Base-by-base conservation (phyloP, 2,113 vertebrate species). In the Salvelinus alpinus region DNA sequence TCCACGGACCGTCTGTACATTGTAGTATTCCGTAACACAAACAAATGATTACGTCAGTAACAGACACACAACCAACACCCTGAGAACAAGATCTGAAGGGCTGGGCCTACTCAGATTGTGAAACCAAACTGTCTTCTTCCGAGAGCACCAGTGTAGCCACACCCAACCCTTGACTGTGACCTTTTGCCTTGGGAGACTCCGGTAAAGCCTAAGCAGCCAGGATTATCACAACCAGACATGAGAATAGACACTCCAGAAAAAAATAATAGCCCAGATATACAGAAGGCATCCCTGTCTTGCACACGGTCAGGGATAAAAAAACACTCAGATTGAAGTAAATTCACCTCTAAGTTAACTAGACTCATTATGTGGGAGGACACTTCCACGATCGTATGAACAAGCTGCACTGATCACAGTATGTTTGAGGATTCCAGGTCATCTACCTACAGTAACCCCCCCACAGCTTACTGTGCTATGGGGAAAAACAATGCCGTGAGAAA, bases 51-150 rank as follows among this genome's bases (percentile, higher is more conserved):
- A 44, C 9, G 3, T 64, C 22, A n/a, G 74, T 85, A 76, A 85
- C 38, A 66, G 81, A 76, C 77, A 78, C 75, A 68, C 73, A 84
- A 88, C 80, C 80, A 83, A 90, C 90, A 87, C 89, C 89, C 87
- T 72, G 69, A 72, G 77, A 69, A 69, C 66, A 80, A 89, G 68
- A 83, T 69, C 57, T 87, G 73, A 89, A 14, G 4, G 64, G 74
- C 79, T 71, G 70, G 3, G 31, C 75, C 64, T 51, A 69, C 79
- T 64, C 48, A 68, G 76, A 86, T 78, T 86, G 84, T 78, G 77
- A 86, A 80, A 83, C 59, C 14, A 51, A 70, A 29, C 75, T 62
- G 71, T 24, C 78, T 79, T 24, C 77, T 70, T 84, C 66, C 70
- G 24, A 78, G 78, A 86, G 72, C 77, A 78, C 80, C 73, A 70